phyloP scores from a whole-genome alignment of 2,797 vertebrate species.

The Eremophila alpestris region DNA sequence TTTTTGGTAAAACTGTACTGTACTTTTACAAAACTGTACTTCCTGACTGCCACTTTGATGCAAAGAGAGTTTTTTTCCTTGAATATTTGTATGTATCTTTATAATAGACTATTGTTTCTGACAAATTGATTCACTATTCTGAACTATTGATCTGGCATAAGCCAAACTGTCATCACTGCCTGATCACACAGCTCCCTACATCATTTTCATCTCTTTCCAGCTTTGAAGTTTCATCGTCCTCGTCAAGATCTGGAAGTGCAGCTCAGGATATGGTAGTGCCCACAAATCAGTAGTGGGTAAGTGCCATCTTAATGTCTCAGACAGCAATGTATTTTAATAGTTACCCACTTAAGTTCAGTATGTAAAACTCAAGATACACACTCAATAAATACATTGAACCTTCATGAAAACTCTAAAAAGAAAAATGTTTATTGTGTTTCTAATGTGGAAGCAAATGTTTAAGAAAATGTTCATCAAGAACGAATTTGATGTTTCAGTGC shows the following conservation, averaged over 20 bases:
- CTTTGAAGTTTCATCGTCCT: neutral
- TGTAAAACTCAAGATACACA: neutral
- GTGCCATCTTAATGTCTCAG: neutral
- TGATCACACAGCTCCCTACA: neutral
- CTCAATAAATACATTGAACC: neutral
- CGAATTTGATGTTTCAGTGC: neutral
- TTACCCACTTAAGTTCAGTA: neutral
- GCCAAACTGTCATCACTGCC: neutral
- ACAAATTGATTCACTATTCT: neutral
- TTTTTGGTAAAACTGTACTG: neutral
- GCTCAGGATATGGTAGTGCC: neutral
- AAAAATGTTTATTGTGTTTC: neutral
- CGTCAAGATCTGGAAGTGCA: neutral
- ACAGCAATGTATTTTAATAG: neutral
- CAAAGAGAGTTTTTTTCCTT: neutral
- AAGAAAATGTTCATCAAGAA: neutral
- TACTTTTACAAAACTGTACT: neutral
- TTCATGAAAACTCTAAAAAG: neutral
- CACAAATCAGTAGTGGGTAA: neutral
- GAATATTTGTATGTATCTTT: neutral
- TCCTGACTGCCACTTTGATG: neutral
- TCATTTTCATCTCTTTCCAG: neutral
- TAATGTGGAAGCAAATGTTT: neutral
- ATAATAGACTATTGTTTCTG: neutral
- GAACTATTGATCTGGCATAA: neutral